A percentile compares a stretch with the other conserved stretches of the same genome.
These are phyloP conservation scores for Poecilia wingei DNA, from an alignment of 2,797 vertebrate genomes.

Conservation along the genomic window DNA sequence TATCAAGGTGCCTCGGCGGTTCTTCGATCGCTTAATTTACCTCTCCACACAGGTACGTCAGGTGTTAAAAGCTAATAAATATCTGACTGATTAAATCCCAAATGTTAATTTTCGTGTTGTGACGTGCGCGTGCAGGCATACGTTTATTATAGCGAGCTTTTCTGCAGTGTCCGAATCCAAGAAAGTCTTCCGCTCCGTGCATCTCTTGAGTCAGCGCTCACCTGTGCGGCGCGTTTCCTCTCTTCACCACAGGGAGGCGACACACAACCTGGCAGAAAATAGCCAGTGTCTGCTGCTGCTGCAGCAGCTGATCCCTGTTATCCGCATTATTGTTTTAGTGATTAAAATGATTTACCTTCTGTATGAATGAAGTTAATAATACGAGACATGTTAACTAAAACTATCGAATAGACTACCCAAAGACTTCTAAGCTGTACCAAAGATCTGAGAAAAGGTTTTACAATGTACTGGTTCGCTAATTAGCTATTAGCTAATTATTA, in stretches of 20 bases:
- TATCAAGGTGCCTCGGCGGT: slow-evolving; percentile 44
- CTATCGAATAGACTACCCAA: not conserved
- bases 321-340: not conserved
- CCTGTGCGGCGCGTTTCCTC: slow-evolving; percentile 42
- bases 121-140: not conserved
- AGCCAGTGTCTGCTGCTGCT: not conserved
- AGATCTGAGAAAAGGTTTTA: not conserved
- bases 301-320: slow-evolving; percentile 7
- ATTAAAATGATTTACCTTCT: not conserved
- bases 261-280: slow-evolving; percentile 51
- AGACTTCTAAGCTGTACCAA: not conserved
- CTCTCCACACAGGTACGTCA: slow-evolving; percentile 78
- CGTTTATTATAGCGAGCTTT: not conserved
- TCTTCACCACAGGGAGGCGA: slow-evolving; percentile 68
- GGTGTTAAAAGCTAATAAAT: not conserved
- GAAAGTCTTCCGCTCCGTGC: not conserved
- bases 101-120: not conserved
- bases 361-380: not conserved
- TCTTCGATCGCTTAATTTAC: slow-evolving; percentile 75
- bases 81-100: too few species aligned
- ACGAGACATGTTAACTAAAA: not conserved
- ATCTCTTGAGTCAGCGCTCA: slow-evolving; percentile 41
- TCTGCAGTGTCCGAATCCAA: not conserved
- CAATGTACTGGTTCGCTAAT: slow-evolving; percentile 2
- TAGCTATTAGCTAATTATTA: slow-evolving; percentile 36